Conservation (phyloP, 2,888 invertebrate species). For the Thelaira solivaga region DNA sequence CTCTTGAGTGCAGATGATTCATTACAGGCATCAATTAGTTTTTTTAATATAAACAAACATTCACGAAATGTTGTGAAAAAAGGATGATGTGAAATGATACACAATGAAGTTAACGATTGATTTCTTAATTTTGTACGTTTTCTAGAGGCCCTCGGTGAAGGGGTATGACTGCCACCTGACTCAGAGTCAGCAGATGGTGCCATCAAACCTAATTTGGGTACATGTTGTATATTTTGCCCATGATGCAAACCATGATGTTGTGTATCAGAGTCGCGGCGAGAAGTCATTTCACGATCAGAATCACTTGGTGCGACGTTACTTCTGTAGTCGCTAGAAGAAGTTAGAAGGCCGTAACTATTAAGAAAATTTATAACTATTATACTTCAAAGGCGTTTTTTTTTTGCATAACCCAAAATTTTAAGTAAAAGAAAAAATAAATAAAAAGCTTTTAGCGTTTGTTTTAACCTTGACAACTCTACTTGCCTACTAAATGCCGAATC, state of each 20-base stretch:
- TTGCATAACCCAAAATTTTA: background rate
- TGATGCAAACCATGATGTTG: constrained; percentile 66
- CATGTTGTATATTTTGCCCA: constrained; percentile 67
- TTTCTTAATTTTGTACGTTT: constrained; percentile 90
- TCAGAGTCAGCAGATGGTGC: constrained; percentile 87
- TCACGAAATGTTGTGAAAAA: constrained; percentile 99
- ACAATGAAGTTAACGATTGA: constrained; percentile 97
- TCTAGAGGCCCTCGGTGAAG: constrained; percentile 89
- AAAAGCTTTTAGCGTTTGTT: constrained; percentile 24
- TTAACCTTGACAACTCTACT: constrained; percentile 69
- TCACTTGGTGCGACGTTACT: constrained; percentile 93
- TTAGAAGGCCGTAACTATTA: constrained; percentile 77
- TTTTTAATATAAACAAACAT: constrained; percentile 96
- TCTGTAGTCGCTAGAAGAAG: constrained; percentile 90
- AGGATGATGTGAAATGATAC: constrained; percentile 98
- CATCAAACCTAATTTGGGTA: constrained; percentile 82
- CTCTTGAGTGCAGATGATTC: constrained; percentile 93
- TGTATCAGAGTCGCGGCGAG: constrained; percentile 83
- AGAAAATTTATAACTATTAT: constrained; percentile 69
- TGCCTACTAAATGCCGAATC: constrained; percentile 96
- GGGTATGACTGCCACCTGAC: constrained; percentile 91
- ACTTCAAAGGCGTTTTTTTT: constrained; percentile 20
- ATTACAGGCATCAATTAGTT: constrained; percentile 98
- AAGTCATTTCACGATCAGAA: constrained; percentile 91
- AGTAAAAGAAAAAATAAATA: background rate